Evolutionary conservation across 2,888 invertebrate species (phyloP).

Genomic region (Ditula angustiorana): DNA sequence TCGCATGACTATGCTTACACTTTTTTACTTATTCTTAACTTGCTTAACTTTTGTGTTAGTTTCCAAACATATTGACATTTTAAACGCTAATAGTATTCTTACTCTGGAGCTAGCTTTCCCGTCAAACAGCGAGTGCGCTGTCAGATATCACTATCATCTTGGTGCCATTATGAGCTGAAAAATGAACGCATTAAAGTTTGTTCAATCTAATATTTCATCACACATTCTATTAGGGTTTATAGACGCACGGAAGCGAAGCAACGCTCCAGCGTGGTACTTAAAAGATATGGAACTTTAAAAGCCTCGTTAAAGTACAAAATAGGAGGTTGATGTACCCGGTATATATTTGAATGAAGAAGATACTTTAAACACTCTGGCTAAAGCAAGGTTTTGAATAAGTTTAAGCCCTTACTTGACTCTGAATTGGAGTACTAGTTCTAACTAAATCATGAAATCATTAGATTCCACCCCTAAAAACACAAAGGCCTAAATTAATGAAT

Average conservation of each 20-base stretch:
- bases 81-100: not conserved
- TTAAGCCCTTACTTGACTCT: no score
- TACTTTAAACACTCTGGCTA: no score
- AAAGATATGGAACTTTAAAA: constrained; percentile 1
- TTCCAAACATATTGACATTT: no score
- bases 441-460: no score
- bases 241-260: not conserved
- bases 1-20: no score
- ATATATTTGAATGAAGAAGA: not conserved
- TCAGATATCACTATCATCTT: constrained; percentile 17
- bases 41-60: no score
- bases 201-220: constrained; percentile 9
- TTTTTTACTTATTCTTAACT: no score
- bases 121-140: not conserved
- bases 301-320: not conserved
- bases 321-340: not conserved
- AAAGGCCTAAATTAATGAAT: no score
- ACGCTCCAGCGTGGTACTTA: not conserved
- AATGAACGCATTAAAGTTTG: constrained; percentile 17
- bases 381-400: no score
- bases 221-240: constrained; percentile 3
- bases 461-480: no score
- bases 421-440: no score
- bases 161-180: constrained; percentile 1
- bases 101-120: not conserved